Evolutionary conservation across 2,888 invertebrate species (phyloP).

Genomic region (Drosophila koepferae): DNA sequence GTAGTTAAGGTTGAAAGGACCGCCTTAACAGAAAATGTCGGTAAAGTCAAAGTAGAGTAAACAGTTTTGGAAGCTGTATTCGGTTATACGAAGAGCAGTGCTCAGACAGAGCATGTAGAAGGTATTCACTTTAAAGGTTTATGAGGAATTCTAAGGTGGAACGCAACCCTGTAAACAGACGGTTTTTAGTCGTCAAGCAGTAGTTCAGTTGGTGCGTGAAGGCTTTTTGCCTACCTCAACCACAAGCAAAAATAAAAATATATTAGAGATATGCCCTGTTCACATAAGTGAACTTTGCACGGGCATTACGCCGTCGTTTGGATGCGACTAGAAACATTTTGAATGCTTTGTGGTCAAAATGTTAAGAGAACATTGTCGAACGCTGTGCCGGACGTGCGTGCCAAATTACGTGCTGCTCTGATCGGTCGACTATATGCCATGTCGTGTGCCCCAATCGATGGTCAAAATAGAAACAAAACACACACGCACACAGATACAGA

Average conservation of each 20-base stretch:
- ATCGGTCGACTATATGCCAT: conserved; percentile 36
- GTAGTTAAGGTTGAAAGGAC: not conserved
- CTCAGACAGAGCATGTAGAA: not conserved
- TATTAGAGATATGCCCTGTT: too few relatives aligned
- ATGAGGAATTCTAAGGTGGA: too few relatives aligned
- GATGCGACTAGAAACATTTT: not conserved
- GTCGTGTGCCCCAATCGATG: conserved; percentile 80
- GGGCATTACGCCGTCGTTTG: not conserved
- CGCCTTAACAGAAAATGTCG: not conserved
- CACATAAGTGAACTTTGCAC: too few relatives aligned
- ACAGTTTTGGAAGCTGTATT: too few relatives aligned
- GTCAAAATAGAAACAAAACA: conserved; percentile 43
- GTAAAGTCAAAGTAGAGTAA: not conserved
- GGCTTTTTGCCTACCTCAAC: too few relatives aligned
- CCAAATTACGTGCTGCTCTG: conserved; percentile 40
- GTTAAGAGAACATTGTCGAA: conserved; percentile 58
- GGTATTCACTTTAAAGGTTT: too few relatives aligned
- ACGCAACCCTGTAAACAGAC: too few relatives aligned
- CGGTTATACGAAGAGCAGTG: too few relatives aligned
- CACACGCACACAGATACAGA: conserved; percentile 3
- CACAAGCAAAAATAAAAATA: too few relatives aligned
- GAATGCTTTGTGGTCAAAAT: conserved; percentile 22
- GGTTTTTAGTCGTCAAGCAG: too few relatives aligned
- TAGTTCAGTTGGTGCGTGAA: too few relatives aligned
- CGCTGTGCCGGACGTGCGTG: conserved; percentile 58